phyloP scores from a whole-genome alignment of 1,140 invertebrate genomes.

The Potamilus streckersoni region DNA sequence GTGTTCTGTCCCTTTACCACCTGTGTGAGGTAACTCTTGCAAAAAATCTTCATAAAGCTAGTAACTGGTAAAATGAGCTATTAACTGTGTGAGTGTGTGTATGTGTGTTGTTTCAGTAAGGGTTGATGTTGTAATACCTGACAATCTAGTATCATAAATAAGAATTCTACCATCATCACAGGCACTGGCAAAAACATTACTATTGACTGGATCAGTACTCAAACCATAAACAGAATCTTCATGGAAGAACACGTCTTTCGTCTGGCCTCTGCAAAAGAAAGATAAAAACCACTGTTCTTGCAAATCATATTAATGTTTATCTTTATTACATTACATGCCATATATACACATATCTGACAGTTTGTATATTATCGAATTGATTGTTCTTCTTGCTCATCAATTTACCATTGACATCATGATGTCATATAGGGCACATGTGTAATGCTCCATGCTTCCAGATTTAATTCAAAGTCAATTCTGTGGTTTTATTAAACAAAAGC shows the following conservation, averaged over 20 bases:
- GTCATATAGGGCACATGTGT: too few species aligned
- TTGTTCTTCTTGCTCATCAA: not conserved
- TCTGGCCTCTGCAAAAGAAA: constrained; percentile 73
- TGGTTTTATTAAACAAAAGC: too few species aligned
- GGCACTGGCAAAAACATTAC: constrained; percentile 86
- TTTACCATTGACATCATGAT: too few species aligned
- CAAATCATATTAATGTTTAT: not conserved
- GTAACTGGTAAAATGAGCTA: too few species aligned
- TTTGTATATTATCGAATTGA: not conserved
- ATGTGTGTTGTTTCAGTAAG: too few species aligned
- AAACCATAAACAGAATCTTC: constrained; percentile 91
- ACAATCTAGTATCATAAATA: constrained; percentile 84
- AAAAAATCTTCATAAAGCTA: too few species aligned
- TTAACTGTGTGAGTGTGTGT: too few species aligned
- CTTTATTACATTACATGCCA: not conserved
- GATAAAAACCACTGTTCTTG: constrained; percentile 16
- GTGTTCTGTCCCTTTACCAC: too few species aligned
- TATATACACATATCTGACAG: not conserved
- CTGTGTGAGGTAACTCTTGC: too few species aligned
- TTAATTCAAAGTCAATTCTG: too few species aligned
- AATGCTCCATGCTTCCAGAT: too few species aligned
- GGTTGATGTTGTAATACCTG: not conserved
- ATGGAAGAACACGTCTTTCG: constrained; percentile 83
- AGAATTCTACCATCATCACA: constrained; percentile 90
- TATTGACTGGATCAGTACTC: constrained; percentile 85